phyloP scores from a whole-genome alignment of 2,113 vertebrate species.

The Embiotoca jacksoni region DNA sequence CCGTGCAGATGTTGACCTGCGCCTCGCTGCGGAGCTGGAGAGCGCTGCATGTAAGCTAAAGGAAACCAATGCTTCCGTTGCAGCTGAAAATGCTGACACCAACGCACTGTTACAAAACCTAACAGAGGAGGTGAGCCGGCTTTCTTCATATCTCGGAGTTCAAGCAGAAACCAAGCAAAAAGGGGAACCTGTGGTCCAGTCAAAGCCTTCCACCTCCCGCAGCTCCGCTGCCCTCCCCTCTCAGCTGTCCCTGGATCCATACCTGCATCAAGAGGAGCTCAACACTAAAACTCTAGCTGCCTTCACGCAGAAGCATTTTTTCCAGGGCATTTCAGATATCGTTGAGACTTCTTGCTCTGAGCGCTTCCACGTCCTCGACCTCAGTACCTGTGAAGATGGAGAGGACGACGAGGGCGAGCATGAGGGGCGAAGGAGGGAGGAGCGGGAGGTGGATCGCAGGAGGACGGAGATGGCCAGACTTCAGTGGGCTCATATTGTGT shows the following conservation, averaged over 20 bases:
- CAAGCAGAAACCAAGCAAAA: slow-evolving; percentile 40
- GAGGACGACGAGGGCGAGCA: slow-evolving; percentile 49
- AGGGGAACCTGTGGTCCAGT: slow-evolving; percentile 21
- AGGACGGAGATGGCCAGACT: slow-evolving; percentile 86
- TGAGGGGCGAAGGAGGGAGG: slow-evolving; percentile 46
- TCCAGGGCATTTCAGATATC: slow-evolving; percentile 80
- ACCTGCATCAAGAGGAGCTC: slow-evolving; percentile 88
- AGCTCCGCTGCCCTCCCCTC: slow-evolving; percentile 82
- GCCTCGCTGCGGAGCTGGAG: slow-evolving; percentile 73
- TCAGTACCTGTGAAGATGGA: slow-evolving; percentile 71
- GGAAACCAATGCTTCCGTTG: slow-evolving; percentile 75
- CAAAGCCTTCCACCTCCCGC: slow-evolving; percentile 27
- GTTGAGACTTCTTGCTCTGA: slow-evolving; percentile 84
- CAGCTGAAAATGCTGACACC: slow-evolving; percentile 80
- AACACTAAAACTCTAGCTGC: slow-evolving; percentile 86
- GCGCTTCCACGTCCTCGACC: slow-evolving; percentile 84
- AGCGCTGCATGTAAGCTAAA: slow-evolving; percentile 72
- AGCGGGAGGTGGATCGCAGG: slow-evolving; percentile 68
- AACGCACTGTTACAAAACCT: slow-evolving; percentile 84
- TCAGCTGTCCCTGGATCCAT: slow-evolving; percentile 87
- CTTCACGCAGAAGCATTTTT: slow-evolving; percentile 86
- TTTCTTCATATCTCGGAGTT: slow-evolving; percentile 81
- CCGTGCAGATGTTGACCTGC: slow-evolving; percentile 75
- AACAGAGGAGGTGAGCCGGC: slow-evolving; percentile 74
- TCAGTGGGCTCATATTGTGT: slow-evolving; percentile 87